phyloP scores from a whole-genome alignment of 2,888 invertebrate species.

The Eilema depressum region DNA sequence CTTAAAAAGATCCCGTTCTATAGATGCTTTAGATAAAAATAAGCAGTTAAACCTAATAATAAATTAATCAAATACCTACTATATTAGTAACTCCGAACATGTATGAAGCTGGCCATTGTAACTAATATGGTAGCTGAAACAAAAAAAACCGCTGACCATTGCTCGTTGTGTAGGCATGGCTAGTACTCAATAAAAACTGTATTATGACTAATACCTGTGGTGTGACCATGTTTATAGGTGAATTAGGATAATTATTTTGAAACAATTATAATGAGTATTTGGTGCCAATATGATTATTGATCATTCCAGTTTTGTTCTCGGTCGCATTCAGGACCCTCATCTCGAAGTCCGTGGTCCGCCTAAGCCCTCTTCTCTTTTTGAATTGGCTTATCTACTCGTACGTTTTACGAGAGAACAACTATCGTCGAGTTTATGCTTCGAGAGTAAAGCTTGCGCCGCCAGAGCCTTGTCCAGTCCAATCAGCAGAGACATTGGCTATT shows the following conservation, averaged over 20 bases:
- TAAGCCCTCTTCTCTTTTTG: no score
- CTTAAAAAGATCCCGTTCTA: conserved; percentile 20
- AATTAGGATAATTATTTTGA: not conserved
- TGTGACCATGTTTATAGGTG: conserved; percentile 41
- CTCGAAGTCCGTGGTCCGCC: no score
- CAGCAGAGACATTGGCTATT: no score
- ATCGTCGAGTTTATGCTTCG: no score
- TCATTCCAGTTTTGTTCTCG: not conserved
- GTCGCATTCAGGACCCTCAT: no score
- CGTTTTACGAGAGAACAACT: no score
- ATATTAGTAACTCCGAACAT: conserved; percentile 30
- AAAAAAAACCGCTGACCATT: conserved; percentile 61
- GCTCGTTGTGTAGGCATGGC: conserved; percentile 60
- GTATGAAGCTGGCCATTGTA: conserved; percentile 28
- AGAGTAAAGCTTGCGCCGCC: not conserved
- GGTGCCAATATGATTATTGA: not conserved
- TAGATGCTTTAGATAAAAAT: conserved; percentile 6
- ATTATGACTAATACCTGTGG: conserved; percentile 54
- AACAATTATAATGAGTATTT: not conserved
- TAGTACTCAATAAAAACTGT: conserved; percentile 64
- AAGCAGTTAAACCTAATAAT: conserved; percentile 16
- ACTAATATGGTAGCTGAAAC: conserved; percentile 31
- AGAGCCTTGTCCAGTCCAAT: no score
- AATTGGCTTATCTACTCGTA: no score
- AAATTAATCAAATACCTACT: conserved; percentile 26